These are phyloP conservation scores for Trissolcus brochymenae DNA, from an alignment of 2,888 invertebrate species.

Conservation along the genomic window DNA sequence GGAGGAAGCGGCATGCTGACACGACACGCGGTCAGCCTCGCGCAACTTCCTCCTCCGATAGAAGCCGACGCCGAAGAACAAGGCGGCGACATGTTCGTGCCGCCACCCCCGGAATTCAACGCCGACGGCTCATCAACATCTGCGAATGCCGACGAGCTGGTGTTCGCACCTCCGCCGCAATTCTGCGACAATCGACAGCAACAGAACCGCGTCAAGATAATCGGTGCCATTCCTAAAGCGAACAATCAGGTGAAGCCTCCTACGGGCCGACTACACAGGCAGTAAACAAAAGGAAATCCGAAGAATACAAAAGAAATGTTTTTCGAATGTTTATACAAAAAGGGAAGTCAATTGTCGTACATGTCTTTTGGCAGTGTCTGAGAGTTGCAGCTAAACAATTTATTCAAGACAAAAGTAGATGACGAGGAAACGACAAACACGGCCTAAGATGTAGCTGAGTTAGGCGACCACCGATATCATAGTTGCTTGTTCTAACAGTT, in stretches of 20 bases:
- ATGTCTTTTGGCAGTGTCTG: constrained; percentile 51
- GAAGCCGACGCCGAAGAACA: constrained; percentile 84
- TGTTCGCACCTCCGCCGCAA: constrained; percentile 92
- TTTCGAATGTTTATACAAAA: constrained; percentile 4
- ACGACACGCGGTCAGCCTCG: constrained; percentile 85
- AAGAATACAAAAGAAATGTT: no score
- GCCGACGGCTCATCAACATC: constrained; percentile 73
- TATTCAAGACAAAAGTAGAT: not conserved
- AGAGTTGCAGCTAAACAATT: constrained; percentile 3
- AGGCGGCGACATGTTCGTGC: constrained; percentile 79
- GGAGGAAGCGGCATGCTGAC: constrained; percentile 77
- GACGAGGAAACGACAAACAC: constrained; percentile 44
- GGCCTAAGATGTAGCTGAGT: constrained; percentile 40
- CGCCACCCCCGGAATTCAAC: constrained; percentile 81
- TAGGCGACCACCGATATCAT: constrained; percentile 37
- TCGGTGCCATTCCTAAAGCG: constrained; percentile 88
- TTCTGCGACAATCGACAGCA: constrained; percentile 85
- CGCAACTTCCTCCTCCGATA: constrained; percentile 88
- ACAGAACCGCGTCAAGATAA: constrained; percentile 84
- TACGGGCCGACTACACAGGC: constrained; percentile 78
- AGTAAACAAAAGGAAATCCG: constrained; percentile 63
- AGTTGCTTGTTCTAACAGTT: constrained; percentile 16
- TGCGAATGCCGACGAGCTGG: constrained; percentile 78
- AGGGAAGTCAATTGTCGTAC: constrained; percentile 45
- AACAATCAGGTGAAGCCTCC: constrained; percentile 74